Evolutionary conservation across 2,888 invertebrate genomes (phyloP), one percentile per base, ranked within the genome.

Genomic region (Mesoligia furuncula): DNA sequence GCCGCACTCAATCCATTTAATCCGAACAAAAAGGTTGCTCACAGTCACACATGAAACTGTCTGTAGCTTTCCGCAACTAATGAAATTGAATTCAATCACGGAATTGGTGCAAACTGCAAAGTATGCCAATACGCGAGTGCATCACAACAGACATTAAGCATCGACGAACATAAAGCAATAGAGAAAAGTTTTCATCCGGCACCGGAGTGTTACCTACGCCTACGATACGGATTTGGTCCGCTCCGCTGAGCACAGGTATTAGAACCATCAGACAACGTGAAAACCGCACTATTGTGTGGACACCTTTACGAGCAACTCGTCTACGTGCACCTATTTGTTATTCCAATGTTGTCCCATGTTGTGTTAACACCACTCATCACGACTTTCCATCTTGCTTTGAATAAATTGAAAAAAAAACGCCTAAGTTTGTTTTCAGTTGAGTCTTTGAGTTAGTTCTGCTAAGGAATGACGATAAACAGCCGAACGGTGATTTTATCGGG

Each of bases 231-330:
- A 90, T 89, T 85, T 79, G 84, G 84, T 84, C 79, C 90, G 88
- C 88, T 89, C 81, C 87, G 77, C 84, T 90, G 89, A 80, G 85
- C 91, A 85, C 87, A 81, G 89, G 87, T 90, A 91, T 87, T 89
- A 62, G 61, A 62, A 62, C 36, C 62, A 62, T 39, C 36, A 86
- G 83, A 83, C 84, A 83, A 84, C 89, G 87, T 87, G 84, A 81
- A 86, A 85, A 79, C 85, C 83, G 84, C 86, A 87, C 84, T 85
- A 87, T 84, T 89, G 90, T 85, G 83, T 86, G 80, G 85, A 83
- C 86, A 85, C 85, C 80, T 84, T 81, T 78, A 86, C 77, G 73
- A 68, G 73, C 70, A 81, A 73, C 70, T 80, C 73, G 79, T 81
- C 80, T 85, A 84, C 88, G 84, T 85, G 85, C 77, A 75, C 79